These are phyloP conservation scores for Eilema griseolum DNA, from an alignment of 2,888 invertebrate species.

Conservation along the genomic window DNA sequence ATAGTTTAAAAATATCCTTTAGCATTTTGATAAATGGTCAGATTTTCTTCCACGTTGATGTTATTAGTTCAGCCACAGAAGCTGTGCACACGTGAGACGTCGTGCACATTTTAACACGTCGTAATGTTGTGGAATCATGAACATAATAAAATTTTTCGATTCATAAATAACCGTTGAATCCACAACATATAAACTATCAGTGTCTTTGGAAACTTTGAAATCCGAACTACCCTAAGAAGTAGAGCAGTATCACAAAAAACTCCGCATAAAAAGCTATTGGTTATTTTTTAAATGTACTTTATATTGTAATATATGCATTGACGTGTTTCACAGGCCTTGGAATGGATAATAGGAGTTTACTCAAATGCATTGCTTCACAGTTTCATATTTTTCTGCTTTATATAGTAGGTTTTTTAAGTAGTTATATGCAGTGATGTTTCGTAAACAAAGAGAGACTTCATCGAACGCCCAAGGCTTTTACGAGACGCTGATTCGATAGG, in stretches of 20 bases:
- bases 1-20: too few relatives aligned
- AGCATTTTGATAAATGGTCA: background rate
- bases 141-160: too few relatives aligned
- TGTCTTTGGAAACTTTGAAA: background rate
- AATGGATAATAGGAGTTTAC: conserved; percentile 1
- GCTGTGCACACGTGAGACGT: background rate
- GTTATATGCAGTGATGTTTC: background rate
- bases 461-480: background rate
- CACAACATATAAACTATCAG: background rate
- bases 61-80: background rate
- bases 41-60: background rate
- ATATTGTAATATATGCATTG: background rate
- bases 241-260: background rate
- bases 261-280: too few relatives aligned
- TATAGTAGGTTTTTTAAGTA: background rate
- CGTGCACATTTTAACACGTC: background rate
- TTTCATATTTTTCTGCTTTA: background rate
- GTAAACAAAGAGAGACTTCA: background rate
- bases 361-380: background rate
- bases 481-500: background rate
- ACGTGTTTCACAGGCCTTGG: background rate
- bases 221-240: background rate
- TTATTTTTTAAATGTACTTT: background rate
- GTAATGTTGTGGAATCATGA: too few relatives aligned
- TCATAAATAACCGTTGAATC: too few relatives aligned